Base-by-base conservation (phyloP, 2,113 vertebrate genomes). In the Sinocyclocheilus anshuiensis region DNA sequence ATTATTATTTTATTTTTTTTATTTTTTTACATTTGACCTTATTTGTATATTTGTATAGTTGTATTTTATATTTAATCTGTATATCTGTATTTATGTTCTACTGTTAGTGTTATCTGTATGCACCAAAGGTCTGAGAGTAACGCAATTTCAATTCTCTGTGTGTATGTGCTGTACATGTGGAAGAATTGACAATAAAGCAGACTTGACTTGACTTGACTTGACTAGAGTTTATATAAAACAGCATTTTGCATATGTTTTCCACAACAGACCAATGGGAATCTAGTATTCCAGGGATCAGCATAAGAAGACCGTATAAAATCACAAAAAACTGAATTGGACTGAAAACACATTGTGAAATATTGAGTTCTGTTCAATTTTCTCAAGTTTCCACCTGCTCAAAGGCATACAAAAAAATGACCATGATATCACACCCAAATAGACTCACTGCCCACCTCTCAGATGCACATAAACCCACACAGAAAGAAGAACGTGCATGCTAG, bases 401-500 rank as follows among this genome's bases (percentile, higher is more conserved):
- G 22, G 42, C 39, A 48, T 8, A 7, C 39, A 75, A 75, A 48
- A n/a, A 75, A 48, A 24, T 50, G 72, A 48, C 42, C 72, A 24
- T 24, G 2, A 8, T 7, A 74, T 42, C 36, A 75, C 72, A 48
- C 72, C 72, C 72, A 48, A 42, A 26, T 75, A 24, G 26, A n/a
- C 42, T 48, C 72, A 75, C 22, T 75, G 72, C 42, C 72, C 72
- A 75, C 72, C 22, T 24, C 72, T 75, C 72, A 75, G 72, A 74
- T 48, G 6, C 72, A 75, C 36, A 75, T 24, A 26, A 75, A 48
- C 72, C 69, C 72, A 75, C 72, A 75, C 72, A 75, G 42, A n/a
- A n/a, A 48, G 16, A 33, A 53, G 26, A 77, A 77, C 13, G 0
- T 20, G 16, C 24, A 29, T 42, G 69, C 69, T 72, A 36, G 42